phyloP scores from a whole-genome alignment of 2,888 invertebrate species.

The Crematogaster levior region DNA sequence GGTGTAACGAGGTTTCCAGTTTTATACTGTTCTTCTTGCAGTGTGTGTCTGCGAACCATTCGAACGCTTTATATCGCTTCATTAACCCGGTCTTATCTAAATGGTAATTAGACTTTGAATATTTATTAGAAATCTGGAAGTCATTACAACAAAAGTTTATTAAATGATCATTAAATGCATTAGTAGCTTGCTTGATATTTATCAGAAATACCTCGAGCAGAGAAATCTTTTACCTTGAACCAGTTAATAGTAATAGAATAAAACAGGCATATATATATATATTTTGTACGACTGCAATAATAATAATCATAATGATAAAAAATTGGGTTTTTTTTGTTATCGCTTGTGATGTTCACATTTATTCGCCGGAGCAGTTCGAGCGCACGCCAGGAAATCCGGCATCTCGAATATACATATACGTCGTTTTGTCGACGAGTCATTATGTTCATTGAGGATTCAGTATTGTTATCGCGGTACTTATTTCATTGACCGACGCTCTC shows the following conservation, averaged over 20 bases:
- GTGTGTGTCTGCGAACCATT: background rate
- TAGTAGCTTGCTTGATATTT: background rate
- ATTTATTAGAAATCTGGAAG: constrained; percentile 14
- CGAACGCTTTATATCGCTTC: constrained; percentile 7
- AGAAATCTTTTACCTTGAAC: background rate
- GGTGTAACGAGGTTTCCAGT: constrained; percentile 45
- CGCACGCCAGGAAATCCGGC: constrained; percentile 59
- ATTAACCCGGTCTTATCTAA: constrained; percentile 39
- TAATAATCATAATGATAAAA: background rate
- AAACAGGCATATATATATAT: too few species aligned
- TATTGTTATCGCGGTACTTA: constrained; percentile 50
- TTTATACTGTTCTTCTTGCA: background rate
- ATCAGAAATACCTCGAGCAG: background rate
- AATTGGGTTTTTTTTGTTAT: background rate
- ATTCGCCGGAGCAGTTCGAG: constrained; percentile 33
- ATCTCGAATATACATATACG: constrained; percentile 16
- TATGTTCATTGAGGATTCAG: constrained; percentile 68
- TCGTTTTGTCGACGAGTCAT: constrained; percentile 66
- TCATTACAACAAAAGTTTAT: background rate
- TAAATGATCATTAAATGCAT: background rate
- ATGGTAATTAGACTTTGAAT: constrained; percentile 24
- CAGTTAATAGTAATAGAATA: background rate
- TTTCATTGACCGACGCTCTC: constrained; percentile 42
- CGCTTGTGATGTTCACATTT: constrained; percentile 31
- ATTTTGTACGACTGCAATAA: background rate